Evolutionary conservation across 37 sponge, comb jelly and placozoan genomes (phyloP).

Genomic region (Oscarella lobularis): DNA sequence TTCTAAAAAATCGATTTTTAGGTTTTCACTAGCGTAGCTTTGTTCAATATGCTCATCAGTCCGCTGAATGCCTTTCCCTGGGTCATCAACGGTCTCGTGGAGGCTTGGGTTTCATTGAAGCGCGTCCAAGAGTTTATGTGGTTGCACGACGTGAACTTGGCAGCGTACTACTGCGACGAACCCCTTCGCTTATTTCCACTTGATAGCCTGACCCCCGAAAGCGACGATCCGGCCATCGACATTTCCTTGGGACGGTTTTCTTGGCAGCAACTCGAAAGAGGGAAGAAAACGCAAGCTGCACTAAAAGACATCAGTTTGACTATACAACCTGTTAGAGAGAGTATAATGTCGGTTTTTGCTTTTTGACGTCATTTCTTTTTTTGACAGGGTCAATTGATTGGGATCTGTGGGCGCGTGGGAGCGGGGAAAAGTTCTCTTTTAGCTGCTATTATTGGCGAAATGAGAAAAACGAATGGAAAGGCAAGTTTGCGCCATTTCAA

Average conservation of each 20-base stretch:
- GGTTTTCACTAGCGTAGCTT: constrained; percentile 94
- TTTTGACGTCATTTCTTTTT: neutral
- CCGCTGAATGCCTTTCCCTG: constrained; percentile 97
- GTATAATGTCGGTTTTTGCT: neutral
- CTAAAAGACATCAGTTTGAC: neutral
- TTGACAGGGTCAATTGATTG: constrained; percentile 71
- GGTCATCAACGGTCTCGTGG: constrained; percentile 92
- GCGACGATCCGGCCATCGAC: neutral
- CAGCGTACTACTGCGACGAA: constrained; percentile 26
- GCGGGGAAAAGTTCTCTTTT: constrained; percentile 87
- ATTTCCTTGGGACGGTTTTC: neutral
- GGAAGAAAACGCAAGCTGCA: neutral
- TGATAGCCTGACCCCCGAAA: neutral
- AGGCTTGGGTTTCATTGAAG: constrained; percentile 89
- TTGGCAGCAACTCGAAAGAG: neutral
- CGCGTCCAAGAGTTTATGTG: constrained; percentile 65
- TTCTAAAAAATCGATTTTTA: constrained; percentile 4
- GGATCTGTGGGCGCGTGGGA: constrained; percentile 76
- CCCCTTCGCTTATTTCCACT: too few species aligned
- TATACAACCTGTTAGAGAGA: neutral
- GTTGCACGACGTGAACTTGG: constrained; percentile 36
- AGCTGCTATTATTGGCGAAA: constrained; percentile 80
- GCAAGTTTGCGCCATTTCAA: too few species aligned
- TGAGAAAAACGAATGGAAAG: constrained; percentile 51
- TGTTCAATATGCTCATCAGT: constrained; percentile 83